phyloP scores from a whole-genome alignment of 2,113 vertebrate species.

The Turnix velox region DNA sequence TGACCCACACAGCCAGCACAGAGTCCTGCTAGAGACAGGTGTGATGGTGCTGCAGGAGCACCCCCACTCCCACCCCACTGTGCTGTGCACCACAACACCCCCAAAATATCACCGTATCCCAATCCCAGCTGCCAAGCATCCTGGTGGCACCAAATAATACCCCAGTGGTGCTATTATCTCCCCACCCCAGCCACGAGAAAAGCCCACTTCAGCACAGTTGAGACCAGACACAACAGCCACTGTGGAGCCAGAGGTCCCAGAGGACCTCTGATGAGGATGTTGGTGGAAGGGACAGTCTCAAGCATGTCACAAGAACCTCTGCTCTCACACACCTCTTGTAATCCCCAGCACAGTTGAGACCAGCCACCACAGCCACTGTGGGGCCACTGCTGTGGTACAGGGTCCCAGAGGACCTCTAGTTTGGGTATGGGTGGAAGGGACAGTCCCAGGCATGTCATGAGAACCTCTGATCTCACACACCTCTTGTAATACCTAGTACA shows the following conservation, averaged over 20 bases:
- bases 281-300: not conserved
- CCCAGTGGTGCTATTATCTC: fast-evolving
- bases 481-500: too few species aligned
- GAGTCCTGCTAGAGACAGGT: not conserved
- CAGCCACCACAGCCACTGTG: too few species aligned
- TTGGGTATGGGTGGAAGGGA: too few species aligned
- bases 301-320: not conserved
- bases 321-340: too few species aligned
- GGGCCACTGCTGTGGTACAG: too few species aligned
- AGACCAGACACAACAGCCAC: not conserved
- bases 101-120: not conserved
- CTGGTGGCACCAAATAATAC: not conserved
- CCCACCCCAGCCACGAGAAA: not conserved
- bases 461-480: too few species aligned
- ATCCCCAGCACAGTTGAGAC: too few species aligned
- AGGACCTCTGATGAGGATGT: not conserved
- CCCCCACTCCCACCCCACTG: not conserved
- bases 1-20: not conserved
- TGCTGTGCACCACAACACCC: not conserved
- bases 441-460: too few species aligned
- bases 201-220: not conserved
- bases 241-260: fast-evolving
- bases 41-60: not conserved
- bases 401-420: too few species aligned
- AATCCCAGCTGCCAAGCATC: not conserved